A percentile compares a stretch with the other conserved stretches of the same genome.
Conservation (phyloP, 2,888 invertebrate species). For the Rhabditoides inermis region DNA sequence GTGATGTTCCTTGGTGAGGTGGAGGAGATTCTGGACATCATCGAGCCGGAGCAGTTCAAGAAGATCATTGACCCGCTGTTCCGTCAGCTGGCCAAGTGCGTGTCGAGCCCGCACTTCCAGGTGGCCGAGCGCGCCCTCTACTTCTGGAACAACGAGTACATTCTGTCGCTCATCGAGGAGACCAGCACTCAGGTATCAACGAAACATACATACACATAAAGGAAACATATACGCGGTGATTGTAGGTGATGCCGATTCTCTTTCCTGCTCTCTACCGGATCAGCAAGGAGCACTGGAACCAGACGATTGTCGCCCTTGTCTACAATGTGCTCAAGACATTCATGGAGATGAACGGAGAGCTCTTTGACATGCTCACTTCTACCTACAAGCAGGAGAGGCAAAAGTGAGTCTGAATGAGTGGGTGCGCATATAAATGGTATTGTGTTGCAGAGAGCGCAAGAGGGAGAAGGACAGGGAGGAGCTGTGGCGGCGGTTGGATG, state of each 20-base stretch:
- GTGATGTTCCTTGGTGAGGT: conserved; percentile 99
- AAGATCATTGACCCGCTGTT: conserved; percentile 96
- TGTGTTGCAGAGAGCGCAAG: conserved; percentile 73
- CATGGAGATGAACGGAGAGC: conserved; percentile 99
- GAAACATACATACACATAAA: neutral
- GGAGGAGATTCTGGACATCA: conserved; percentile 97
- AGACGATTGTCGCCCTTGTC: conserved; percentile 95
- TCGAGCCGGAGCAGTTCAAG: conserved; percentile 96
- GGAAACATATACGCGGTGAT: neutral
- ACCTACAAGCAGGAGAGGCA: conserved; percentile 97
- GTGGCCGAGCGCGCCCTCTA: conserved; percentile 97
- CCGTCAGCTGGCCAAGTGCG: conserved; percentile 95
- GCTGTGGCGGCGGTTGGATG: conserved; percentile 67
- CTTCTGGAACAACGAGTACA: conserved; percentile 99
- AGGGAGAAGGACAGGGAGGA: conserved; percentile 92
- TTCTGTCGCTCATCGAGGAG: conserved; percentile 96
- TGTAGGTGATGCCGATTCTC: conserved; percentile 93
- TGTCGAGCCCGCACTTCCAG: conserved; percentile 99
- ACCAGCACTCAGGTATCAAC: conserved; percentile 68
- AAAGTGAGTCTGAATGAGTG: conserved; percentile 69
- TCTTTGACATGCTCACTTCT: conserved; percentile 96
- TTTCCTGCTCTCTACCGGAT: conserved; percentile 97
- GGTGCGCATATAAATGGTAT: neutral
- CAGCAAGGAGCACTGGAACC: conserved; percentile 96
- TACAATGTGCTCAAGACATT: conserved; percentile 99